Evolutionary conservation across 30 jellyfish, hydroid and myxozoan genomes (phyloP), one percentile per base, ranked within the genome.

Genomic region (Chironex yamaguchii): DNA sequence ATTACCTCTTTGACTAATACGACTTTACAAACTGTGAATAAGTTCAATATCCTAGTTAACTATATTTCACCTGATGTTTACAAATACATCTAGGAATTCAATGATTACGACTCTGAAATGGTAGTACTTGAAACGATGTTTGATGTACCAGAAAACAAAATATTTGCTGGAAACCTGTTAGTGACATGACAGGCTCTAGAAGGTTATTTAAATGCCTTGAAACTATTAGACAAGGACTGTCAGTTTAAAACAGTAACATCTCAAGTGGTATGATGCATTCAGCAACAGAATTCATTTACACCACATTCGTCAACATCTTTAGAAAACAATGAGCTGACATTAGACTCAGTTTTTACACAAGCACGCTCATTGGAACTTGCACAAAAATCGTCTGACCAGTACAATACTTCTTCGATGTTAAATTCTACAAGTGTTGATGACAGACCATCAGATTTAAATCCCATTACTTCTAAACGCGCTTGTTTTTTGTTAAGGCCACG

Each of bases 111-210:
- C 31, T 11, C 76, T n/a, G 84, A 75, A 30, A 33, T 35, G 3
- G 32, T 12, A 71, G 34, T 28, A 11, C 76, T 71, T n/a, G 79
- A 71, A 71, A 12, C 23, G 17, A 3, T 71, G n/a, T 71, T 20
- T 35, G 26, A 29, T 17, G 35, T 20, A 36, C 75, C 75, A 33
- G 21, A 42, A 14, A 71, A 71, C 23, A 75, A 71, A 33, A 71
- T 71, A 12, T 35, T 17, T 35, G 84, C 84, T 28, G 35, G 84
- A 26, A 29, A 71, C 34, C 4, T 71, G 76, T 42, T 71, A 26
- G 84, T 50, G 2, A 32, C 84, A 17, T 11, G 29, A n/a, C 84
- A 30, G 80, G 22, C 58, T 17, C 58, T 17, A 42, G 58, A 42
- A 6, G 58, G 13, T 42, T 42, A 42, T 42, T 42, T 17, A 42